A percentile compares a stretch with the other conserved stretches of the same genome.
Conservation (phyloP, 1,140 invertebrate genomes). For the Tenebrio molitor region DNA sequence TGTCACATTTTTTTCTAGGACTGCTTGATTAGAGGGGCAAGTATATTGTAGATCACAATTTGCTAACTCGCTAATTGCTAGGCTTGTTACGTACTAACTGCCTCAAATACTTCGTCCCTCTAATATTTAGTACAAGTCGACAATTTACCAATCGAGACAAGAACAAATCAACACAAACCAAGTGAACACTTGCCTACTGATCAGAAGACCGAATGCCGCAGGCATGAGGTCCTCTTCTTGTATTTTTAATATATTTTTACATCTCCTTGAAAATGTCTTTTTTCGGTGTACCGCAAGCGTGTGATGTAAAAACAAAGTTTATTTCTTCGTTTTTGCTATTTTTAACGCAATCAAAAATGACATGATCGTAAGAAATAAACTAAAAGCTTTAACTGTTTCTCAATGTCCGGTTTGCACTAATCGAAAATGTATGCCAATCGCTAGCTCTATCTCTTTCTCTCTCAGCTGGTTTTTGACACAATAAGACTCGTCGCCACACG, state of each 20-base stretch:
- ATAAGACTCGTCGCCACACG: slow-evolving; percentile 44
- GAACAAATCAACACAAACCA: slow-evolving; percentile 9
- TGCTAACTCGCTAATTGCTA: too few relatives aligned
- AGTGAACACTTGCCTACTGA: too few relatives aligned
- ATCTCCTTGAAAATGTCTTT: slow-evolving; percentile 3
- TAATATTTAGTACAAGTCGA: too few relatives aligned
- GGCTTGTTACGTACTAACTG: too few relatives aligned
- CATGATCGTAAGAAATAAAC: slow-evolving; percentile 51
- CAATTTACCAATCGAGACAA: background rate
- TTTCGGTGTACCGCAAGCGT: slow-evolving; percentile 57
- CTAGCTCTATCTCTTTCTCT: slow-evolving; percentile 65
- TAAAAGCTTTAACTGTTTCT: slow-evolving; percentile 62
- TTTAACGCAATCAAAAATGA: too few relatives aligned
- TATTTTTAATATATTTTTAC: slow-evolving; percentile 10
- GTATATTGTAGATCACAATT: too few relatives aligned
- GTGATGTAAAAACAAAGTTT: slow-evolving; percentile 57
- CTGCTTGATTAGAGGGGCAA: background rate
- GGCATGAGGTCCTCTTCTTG: too few relatives aligned
- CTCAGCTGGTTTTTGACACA: slow-evolving; percentile 59
- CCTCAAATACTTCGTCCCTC: too few relatives aligned
- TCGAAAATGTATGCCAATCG: slow-evolving; percentile 62
- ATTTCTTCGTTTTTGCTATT: slow-evolving; percentile 53
- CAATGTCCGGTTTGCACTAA: slow-evolving; percentile 60
- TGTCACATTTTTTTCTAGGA: background rate
- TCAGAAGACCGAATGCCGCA: too few relatives aligned